Conservation (phyloP, 2,888 invertebrate species). For the Clistopyga incitator region DNA sequence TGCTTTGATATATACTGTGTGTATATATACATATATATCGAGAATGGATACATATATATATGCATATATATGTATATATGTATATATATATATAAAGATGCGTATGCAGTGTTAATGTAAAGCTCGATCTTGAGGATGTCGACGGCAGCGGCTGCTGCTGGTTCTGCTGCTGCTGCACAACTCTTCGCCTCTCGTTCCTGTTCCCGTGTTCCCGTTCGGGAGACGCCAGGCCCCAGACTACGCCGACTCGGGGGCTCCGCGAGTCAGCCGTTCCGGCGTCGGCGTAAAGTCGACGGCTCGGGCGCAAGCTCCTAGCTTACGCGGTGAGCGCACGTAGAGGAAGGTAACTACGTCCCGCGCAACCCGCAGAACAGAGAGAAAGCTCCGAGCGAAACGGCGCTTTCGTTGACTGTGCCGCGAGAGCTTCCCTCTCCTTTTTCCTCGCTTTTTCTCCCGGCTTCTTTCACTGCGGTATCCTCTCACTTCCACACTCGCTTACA, state of each 20-base stretch:
- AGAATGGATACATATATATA: neutral
- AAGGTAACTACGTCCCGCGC: constrained; percentile 27
- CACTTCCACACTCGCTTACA: constrained; percentile 2
- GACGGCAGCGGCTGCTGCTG: constrained; percentile 8
- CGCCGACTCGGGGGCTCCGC: constrained; percentile 77
- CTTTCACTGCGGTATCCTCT: constrained; percentile 35
- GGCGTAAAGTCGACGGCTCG: constrained; percentile 77
- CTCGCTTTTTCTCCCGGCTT: constrained; percentile 18
- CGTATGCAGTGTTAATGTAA: neutral
- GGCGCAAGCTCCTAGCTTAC: constrained; percentile 75
- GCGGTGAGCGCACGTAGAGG: constrained; percentile 28
- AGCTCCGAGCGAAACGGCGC: constrained; percentile 49
- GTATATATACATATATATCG: neutral
- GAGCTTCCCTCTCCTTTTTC: constrained; percentile 16
- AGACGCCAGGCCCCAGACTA: constrained; percentile 80
- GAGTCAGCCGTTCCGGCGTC: constrained; percentile 72
- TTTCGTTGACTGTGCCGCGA: constrained; percentile 21
- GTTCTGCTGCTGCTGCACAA: constrained; percentile 24
- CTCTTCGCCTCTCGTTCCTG: constrained; percentile 49
- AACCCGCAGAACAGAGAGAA: constrained; percentile 61
- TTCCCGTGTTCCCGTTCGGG: constrained; percentile 76
- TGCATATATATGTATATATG: neutral
- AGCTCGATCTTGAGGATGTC: neutral
- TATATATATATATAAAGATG: neutral
- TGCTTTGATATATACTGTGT: neutral